phyloP scores from a whole-genome alignment of 2,888 invertebrate genomes.

The Yponomeuta malinellus region DNA sequence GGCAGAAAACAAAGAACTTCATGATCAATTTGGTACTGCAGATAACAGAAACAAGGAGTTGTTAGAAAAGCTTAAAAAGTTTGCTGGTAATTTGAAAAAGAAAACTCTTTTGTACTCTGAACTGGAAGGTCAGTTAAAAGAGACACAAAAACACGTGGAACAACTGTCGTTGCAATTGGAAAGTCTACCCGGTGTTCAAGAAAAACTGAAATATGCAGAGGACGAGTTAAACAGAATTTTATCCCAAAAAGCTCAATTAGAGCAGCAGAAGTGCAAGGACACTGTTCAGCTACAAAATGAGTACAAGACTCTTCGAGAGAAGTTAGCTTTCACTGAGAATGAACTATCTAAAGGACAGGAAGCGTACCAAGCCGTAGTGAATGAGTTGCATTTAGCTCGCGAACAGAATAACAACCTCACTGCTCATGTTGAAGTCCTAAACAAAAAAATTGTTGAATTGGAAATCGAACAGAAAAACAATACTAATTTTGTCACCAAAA shows the following conservation, averaged over 20 bases:
- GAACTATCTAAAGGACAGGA: conserved; percentile 42
- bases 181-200: conserved; percentile 51
- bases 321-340: conserved; percentile 31
- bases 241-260: conserved; percentile 39
- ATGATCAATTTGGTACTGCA: conserved; percentile 49
- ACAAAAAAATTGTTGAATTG: conserved; percentile 56
- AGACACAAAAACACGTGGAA: conserved; percentile 52
- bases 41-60: conserved; percentile 81
- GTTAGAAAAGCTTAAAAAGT: conserved; percentile 85
- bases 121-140: conserved; percentile 72
- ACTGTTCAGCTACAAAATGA: conserved; percentile 37
- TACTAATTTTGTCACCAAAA: conserved; percentile 53
- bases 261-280: conserved; percentile 46
- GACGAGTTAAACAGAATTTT: conserved; percentile 53
- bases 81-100: conserved; percentile 85
- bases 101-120: conserved; percentile 80
- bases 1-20: conserved; percentile 56
- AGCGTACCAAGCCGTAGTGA: conserved; percentile 35
- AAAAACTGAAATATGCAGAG: conserved; percentile 56
- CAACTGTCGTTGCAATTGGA: conserved; percentile 51
- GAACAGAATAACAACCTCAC: conserved; percentile 46
- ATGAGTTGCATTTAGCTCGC: conserved; percentile 38
- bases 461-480: conserved; percentile 63
- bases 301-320: conserved; percentile 38
- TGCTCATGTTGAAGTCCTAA: conserved; percentile 47